Conservation (phyloP, 2,888 invertebrate genomes). For the Rhamphomyia laevipes region DNA sequence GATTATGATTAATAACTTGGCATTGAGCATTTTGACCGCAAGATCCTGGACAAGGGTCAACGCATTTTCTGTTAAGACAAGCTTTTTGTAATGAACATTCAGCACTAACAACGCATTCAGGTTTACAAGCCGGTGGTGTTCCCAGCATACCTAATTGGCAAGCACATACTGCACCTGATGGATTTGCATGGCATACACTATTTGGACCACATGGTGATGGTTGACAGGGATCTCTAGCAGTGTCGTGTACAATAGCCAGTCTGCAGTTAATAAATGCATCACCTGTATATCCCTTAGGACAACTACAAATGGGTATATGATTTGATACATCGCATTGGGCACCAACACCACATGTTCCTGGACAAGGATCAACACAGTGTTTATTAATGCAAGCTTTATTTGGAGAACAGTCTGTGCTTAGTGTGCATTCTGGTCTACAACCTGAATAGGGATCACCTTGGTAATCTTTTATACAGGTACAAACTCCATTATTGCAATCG, state of each 20-base stretch:
- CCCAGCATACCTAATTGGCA: slow-evolving; percentile 61
- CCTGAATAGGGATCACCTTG: slow-evolving; percentile 52
- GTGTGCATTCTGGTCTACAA: slow-evolving; percentile 60
- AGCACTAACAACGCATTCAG: slow-evolving; percentile 67
- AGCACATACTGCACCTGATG: slow-evolving; percentile 55
- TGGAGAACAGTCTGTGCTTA: slow-evolving; percentile 59
- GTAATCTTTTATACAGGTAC: slow-evolving; percentile 47
- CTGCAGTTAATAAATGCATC: slow-evolving; percentile 58
- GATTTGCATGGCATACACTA: slow-evolving; percentile 53
- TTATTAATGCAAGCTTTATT: slow-evolving; percentile 59
- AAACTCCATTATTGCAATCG: slow-evolving; percentile 54
- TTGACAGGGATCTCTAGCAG: slow-evolving; percentile 43
- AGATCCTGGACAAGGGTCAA: slow-evolving; percentile 63
- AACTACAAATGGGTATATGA: slow-evolving; percentile 62
- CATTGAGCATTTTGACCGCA: slow-evolving; percentile 69
- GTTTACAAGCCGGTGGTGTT: slow-evolving; percentile 60
- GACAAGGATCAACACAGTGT: slow-evolving; percentile 61
- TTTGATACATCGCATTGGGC: slow-evolving; percentile 61
- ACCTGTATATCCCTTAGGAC: slow-evolving; percentile 51
- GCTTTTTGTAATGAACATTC: slow-evolving; percentile 63
- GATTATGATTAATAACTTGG: slow-evolving; percentile 70
- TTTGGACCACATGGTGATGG: slow-evolving; percentile 70
- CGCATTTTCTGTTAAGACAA: slow-evolving; percentile 61
- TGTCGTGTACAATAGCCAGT: slow-evolving; percentile 23
- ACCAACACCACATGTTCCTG: slow-evolving; percentile 59